Base-by-base conservation (phyloP, 2,888 invertebrate genomes). In the Hoplodrina blanda region DNA sequence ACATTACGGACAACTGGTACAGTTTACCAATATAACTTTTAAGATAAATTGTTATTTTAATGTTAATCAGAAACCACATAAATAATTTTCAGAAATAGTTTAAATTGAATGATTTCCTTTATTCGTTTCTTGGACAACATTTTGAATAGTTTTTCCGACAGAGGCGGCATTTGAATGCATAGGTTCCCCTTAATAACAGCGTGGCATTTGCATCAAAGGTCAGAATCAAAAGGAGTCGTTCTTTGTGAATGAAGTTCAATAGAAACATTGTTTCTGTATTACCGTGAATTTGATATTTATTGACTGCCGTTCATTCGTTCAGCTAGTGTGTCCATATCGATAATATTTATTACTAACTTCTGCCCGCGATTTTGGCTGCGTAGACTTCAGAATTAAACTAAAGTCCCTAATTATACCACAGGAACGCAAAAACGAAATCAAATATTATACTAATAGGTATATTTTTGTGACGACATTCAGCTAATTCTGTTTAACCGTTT, bases 181-280 rank as follows among this genome's bases (percentile, higher is more conserved):
- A 55, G 55, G 69, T 63, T 69, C 74, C 78, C 64, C 68, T 64
- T 82, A 88, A 86, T 86, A 87, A 62, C 82, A 73, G 60, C 78
- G 62, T 81, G 89, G 69, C 85, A 87, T 89, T 89, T 87, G 20
- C 70, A 61, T 52, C 63, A 87, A 88, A 88, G 83, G 86, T 84
- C 67, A 59, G 37, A 53, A 57, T 69, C 59, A 81, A 63, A 63
- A 69, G 71, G 57, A 78, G 37, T 52, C 41, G 52, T 46, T 70
- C 66, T 60, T 77, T 80, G 61, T 77, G 54, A 69, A 33, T 76
- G 44, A 78, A 59, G 73, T 56, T 64, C 62, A 65, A 71, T 60
- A 61, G 54, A 53, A 7, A 17, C 17, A 50, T 57, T 74, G n/a
- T 61, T 57, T 55, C 3, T 20, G 64, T 33, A n/a, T 4, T 25